Percentiles rank a stretch among this genome's conserved stretches.
These are phyloP conservation scores for Glyptemys insculpta DNA, from an alignment of 2,797 vertebrate species.

Conservation along the genomic window DNA sequence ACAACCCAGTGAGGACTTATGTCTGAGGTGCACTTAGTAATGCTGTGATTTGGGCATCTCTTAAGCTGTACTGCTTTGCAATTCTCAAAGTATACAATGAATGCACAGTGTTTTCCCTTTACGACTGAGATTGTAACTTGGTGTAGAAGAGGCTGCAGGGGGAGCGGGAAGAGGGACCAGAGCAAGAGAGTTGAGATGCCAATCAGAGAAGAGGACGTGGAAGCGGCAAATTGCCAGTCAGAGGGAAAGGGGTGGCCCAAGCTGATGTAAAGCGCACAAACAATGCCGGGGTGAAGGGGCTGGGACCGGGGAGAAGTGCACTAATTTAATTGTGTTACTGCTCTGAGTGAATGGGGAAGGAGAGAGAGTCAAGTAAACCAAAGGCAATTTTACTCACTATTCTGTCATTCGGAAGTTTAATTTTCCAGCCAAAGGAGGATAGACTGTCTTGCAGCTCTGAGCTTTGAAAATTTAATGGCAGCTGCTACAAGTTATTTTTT, in stretches of 20 bases:
- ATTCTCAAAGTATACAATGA: neutral
- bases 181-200: neutral
- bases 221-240: neutral
- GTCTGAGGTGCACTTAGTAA: neutral
- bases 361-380: neutral
- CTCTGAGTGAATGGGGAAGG: neutral
- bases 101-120: neutral
- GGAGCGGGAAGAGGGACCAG: neutral
- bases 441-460: neutral
- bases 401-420: neutral
- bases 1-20: neutral
- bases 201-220: neutral
- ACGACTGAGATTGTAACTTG: neutral
- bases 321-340: neutral
- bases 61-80: neutral
- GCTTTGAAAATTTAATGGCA: neutral
- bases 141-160: neutral
- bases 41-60: neutral
- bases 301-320: neutral
- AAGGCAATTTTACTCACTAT: neutral
- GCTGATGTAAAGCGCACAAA: neutral
- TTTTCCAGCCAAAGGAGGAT: neutral
- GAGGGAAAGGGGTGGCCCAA: neutral
- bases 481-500: neutral
- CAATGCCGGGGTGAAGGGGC: accelerated